Percentiles rank a stretch among this genome's conserved stretches.
phyloP scores from a whole-genome alignment of 1,140 invertebrate genomes.

The Pogonomyrmex californicus region DNA sequence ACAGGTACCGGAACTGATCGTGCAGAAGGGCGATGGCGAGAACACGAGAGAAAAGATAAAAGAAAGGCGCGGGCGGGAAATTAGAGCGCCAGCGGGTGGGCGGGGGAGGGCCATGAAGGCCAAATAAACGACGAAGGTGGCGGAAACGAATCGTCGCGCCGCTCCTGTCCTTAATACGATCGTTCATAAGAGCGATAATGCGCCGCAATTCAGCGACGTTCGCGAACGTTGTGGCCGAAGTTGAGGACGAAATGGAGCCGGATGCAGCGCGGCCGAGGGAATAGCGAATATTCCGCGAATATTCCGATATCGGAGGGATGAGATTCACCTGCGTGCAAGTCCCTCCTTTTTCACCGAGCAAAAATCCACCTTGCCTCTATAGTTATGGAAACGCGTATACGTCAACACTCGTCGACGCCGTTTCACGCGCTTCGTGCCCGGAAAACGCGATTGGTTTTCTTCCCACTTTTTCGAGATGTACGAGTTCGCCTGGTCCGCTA shows the following conservation, averaged over 20 bases:
- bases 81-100: conserved; percentile 30
- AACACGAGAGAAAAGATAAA: conserved; percentile 41
- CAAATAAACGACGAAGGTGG: conserved; percentile 38
- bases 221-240: background rate
- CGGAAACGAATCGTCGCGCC: conserved; percentile 53
- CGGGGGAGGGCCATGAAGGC: conserved; percentile 4
- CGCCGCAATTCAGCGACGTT: conserved; percentile 13
- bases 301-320: conserved; percentile 35
- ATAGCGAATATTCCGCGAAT: background rate
- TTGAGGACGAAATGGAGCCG: conserved; percentile 5
- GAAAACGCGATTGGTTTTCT: conserved; percentile 64
- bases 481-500: background rate
- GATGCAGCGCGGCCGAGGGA: background rate
- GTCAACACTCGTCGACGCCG: conserved; percentile 27
- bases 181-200: conserved; percentile 68
- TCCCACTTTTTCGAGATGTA: conserved; percentile 39
- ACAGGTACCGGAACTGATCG: conserved; percentile 59
- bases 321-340: conserved; percentile 24
- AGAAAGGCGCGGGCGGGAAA: conserved; percentile 48
- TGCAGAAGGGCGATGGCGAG: conserved; percentile 54
- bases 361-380: conserved; percentile 14
- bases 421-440: conserved; percentile 51
- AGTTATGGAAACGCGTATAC: conserved; percentile 64
- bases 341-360: background rate
- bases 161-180: conserved; percentile 59